Base-by-base conservation (phyloP, 2,888 invertebrate species). In the Psococerastis gibbosa region DNA sequence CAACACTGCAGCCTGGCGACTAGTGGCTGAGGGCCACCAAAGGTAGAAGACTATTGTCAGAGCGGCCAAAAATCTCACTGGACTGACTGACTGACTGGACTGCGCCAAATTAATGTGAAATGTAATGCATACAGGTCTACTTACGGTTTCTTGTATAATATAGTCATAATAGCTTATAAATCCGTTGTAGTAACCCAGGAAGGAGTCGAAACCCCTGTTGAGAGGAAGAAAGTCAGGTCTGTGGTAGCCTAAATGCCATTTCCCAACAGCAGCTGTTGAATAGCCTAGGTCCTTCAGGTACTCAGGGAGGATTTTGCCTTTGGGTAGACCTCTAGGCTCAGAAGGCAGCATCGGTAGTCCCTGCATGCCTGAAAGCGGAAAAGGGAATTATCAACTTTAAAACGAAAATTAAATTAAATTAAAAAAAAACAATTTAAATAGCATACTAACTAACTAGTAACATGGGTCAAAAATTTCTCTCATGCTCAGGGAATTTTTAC, bases 211-310 rank as follows among this genome's bases (percentile, higher is more conserved):
- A 3, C 87, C 87, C 43, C 85, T 68, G 44, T 67, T 68, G 2
- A 71, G 72, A 0, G 85, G 87, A 2, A 80, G 71, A 57, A 73
- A 83, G 51, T 74, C 74, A 43, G 68, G 66, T 44, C 68, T 66
- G 49, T 73, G 77, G 65, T 77, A 83, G 2, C 91, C 91, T 46
- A 91, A 69, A 58, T 83, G 80, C 91, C 91, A 92, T 65, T 92
- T 92, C 17, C 92, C 92, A 8, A 92, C 71, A 22, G 85, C 68
- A 57, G 84, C 78, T 0, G 87, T 87, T 4, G 65, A 60, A 61
- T 91, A 92, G 1, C 83, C 85, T 3, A 67, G 56, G 15, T 64
- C 60, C 49, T 59, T 63, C 43, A 83, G 64, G 48, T 77, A 70
- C 60, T 81, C 67, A 0, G 88, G 80, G 51, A 88, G 61, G 1